These are phyloP conservation scores for Podarcis raffonei DNA, from an alignment of 2,113 vertebrate species.

Conservation along the genomic window DNA sequence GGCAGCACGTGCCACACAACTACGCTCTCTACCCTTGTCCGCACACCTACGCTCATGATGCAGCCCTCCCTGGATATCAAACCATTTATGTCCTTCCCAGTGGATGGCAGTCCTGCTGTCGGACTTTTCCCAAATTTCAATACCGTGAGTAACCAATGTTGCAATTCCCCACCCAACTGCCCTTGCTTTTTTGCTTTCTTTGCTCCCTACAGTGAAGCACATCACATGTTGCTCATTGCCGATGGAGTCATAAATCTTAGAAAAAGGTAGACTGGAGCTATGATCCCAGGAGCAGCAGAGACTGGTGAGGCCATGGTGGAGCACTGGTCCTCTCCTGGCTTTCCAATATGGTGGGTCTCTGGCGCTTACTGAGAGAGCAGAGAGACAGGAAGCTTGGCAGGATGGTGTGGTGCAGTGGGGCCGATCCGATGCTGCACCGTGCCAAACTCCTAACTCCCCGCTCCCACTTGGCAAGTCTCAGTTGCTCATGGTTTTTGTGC, in stretches of 20 bases:
- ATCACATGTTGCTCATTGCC: conserved; percentile 16
- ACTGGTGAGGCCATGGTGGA: too few relatives aligned
- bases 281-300: background rate
- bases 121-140: conserved; percentile 97
- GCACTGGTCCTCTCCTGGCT: too few relatives aligned
- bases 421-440: too few relatives aligned
- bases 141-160: conserved; percentile 83
- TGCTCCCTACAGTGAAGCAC: conserved; percentile 13
- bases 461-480: too few relatives aligned
- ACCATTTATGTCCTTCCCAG: conserved; percentile 90
- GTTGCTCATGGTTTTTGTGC: too few relatives aligned
- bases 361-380: too few relatives aligned
- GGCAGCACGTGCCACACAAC: conserved; percentile 83
- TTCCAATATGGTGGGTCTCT: too few relatives aligned
- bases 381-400: too few relatives aligned
- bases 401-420: too few relatives aligned
- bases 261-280: background rate
- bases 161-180: conserved; percentile 41
- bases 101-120: conserved; percentile 87
- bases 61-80: conserved; percentile 90
- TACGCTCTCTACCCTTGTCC: conserved; percentile 85
- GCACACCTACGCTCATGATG: conserved; percentile 88
- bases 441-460: too few relatives aligned
- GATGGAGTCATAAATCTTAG: background rate
- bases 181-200: conserved; percentile 38